Percentiles rank a stretch among this genome's conserved stretches.
Conservation (phyloP, 1,140 invertebrate species). For the Hycleus cichorii region DNA sequence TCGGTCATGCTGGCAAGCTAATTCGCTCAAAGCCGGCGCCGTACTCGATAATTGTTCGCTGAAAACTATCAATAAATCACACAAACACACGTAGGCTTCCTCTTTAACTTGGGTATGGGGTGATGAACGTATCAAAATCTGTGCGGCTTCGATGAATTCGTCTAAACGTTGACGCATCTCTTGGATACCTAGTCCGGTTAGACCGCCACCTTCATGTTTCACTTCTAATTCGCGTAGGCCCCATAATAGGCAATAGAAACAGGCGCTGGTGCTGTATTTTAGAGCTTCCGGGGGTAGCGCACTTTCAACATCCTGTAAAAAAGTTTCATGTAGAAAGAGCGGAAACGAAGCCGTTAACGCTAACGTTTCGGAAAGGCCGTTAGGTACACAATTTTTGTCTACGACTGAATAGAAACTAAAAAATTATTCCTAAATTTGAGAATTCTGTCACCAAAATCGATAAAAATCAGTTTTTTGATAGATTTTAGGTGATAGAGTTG, state of each 20-base stretch:
- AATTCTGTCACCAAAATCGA: neutral
- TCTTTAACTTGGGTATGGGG: constrained; percentile 35
- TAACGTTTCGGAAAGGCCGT: no score
- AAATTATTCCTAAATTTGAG: neutral
- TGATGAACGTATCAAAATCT: constrained; percentile 34
- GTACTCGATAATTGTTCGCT: constrained; percentile 70
- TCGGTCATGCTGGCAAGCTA: constrained; percentile 78
- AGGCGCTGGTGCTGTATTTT: constrained; percentile 81
- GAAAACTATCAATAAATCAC: constrained; percentile 93
- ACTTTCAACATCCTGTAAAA: constrained; percentile 33
- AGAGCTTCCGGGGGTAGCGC: constrained; percentile 58
- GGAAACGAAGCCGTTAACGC: no score
- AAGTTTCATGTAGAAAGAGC: constrained; percentile 4
- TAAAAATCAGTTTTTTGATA: neutral
- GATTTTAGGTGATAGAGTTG: no score
- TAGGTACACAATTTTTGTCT: neutral
- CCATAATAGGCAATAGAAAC: constrained; percentile 86
- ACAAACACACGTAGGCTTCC: constrained; percentile 82
- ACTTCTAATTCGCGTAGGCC: constrained; percentile 73
- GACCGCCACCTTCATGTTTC: constrained; percentile 50
- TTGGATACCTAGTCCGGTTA: constrained; percentile 30
- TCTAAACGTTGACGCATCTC: constrained; percentile 34
- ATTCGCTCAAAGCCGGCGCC: constrained; percentile 53
- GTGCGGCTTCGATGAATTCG: constrained; percentile 37
- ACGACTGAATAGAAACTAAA: no score